Evolutionary conservation across 1,140 invertebrate species (phyloP), one percentile per base, ranked within the genome.

Genomic region (Drosophila rhopaloa): DNA sequence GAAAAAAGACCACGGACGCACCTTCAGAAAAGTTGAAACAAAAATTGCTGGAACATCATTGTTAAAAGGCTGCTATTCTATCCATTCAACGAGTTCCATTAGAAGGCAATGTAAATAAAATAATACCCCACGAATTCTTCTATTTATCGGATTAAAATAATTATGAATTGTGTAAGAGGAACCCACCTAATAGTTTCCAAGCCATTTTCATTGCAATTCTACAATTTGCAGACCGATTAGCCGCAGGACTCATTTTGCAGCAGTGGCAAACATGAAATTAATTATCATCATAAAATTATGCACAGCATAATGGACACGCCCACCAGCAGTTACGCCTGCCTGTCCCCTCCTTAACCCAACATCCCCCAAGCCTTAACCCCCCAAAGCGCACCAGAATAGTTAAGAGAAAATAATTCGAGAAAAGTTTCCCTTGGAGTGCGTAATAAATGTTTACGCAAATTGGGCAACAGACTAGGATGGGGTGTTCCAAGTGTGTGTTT

Each of bases 381-480:
- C 24, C 13, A 35, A 35, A 35, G 48, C 8, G n/a, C 14, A 50
- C 29, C 48, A 51, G 48, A 51, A 51, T 35, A 80, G 59, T 66
- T 78, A 50, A 54, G 62, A 53, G 57, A 71, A 71, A 83, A 83
- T 67, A 70, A 53, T 73, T 72, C 46, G 35, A 81, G 68, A 81
- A 82, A 78, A 78, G 46, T 82, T 82, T 81, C 66, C 43, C 65
- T 63, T 78, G 43, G 66, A 84, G 81, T 83, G 76, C 71, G 81
- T 83, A 84, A 83, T 83, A 83, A 83, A 83, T 83, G 81, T 83
- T 83, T 76, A 83, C 76, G 76, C 60, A 83, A 83, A 84, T 83
- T 83, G 76, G 76, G 63, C 74, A 70, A 62, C 44, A 53, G 41
- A 2, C 38, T 29, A 16, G n/a, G 32, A 11, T 24, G 19, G 11